Conservation (phyloP, 2,888 invertebrate species). For the Phortica okadai region DNA sequence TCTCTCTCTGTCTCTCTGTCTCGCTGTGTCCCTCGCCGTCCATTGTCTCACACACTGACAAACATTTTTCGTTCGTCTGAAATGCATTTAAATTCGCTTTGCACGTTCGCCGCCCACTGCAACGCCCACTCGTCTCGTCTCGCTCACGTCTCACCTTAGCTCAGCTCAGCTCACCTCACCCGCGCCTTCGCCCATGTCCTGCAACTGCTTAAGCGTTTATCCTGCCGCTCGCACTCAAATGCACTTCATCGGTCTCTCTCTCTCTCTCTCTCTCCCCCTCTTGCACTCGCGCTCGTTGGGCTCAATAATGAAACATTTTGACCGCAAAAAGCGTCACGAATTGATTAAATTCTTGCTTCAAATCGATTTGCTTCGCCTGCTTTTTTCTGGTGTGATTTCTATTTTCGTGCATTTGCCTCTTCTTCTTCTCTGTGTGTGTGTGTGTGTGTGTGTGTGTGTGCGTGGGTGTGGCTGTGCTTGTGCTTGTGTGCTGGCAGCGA, state of each 20-base stretch:
- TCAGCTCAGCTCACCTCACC: no score
- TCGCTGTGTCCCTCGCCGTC: no score
- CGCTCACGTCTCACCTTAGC: not conserved
- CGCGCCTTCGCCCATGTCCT: no score
- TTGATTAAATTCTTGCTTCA: conserved; percentile 61
- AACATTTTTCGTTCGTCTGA: not conserved
- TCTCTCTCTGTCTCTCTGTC: no score
- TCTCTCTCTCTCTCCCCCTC: not conserved
- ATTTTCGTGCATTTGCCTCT: not conserved
- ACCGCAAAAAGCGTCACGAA: conserved; percentile 63
- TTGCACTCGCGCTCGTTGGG: not conserved
- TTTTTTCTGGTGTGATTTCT: conserved; percentile 55
- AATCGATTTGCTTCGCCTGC: conserved; percentile 63
- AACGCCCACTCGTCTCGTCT: not conserved
- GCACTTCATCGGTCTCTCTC: not conserved
- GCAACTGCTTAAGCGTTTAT: no score
- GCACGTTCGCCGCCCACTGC: not conserved
- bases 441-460: conserved; percentile 30
- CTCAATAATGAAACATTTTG: conserved; percentile 52
- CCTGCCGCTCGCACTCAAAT: not conserved
- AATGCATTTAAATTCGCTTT: not conserved
- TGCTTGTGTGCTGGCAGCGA: conserved; percentile 34
- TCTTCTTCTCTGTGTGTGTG: conserved; percentile 25
- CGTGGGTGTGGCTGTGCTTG: not conserved
- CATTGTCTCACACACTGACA: no score